Base-by-base conservation (phyloP, 2,888 invertebrate species). In the Synergus umbraculus region DNA sequence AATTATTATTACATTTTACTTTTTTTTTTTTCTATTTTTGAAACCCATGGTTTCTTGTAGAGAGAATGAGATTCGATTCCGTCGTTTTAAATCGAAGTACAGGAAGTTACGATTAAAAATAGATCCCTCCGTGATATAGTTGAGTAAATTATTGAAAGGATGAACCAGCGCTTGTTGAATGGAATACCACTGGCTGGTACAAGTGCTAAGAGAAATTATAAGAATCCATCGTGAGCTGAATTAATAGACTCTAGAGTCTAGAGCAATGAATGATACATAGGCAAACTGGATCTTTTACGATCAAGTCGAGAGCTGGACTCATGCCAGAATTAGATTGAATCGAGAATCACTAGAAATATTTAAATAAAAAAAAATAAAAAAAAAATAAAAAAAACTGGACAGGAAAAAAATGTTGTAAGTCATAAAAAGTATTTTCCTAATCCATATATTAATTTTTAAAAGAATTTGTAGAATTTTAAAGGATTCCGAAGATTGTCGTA, bases 301-400 rank as follows among this genome's bases (percentile, higher is more conserved):
- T 81, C 79, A 78, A 69, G 78, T 54, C 76, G 54, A 81, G 79
- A 83, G 73, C 79, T 84, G 81, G 84, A 83, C 69, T 78, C 76
- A 81, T 81, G 84, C 83, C 84, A 84, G 73, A 83, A 84, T 83
- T 22, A 9, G 60, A 3, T 49, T 15, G 54, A 54, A n/a, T 54
- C n/a, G 54, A 54, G 54, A 54, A 54, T 54, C n/a, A 54, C 22
- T 29, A 29, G 22, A 29, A 29, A 29, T 29, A 29, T 29, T 29
- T 29, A 29, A 29, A 29, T 29, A 29, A 29, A 29, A 29, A 29
- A 29, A 29, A 29, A 29, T 29, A 29, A 29, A 29, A 29, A 29
- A 29, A 29, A 1, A 1, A 29, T 22, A 29, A 29, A 29, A 29
- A 29, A 29, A 29, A 29, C 22, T 29, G 22, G 1, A 29, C 22